Percentiles rank a stretch among this genome's conserved stretches.
Conservation (phyloP, 2,797 vertebrate species). For the Coregonus suidteri region DNA sequence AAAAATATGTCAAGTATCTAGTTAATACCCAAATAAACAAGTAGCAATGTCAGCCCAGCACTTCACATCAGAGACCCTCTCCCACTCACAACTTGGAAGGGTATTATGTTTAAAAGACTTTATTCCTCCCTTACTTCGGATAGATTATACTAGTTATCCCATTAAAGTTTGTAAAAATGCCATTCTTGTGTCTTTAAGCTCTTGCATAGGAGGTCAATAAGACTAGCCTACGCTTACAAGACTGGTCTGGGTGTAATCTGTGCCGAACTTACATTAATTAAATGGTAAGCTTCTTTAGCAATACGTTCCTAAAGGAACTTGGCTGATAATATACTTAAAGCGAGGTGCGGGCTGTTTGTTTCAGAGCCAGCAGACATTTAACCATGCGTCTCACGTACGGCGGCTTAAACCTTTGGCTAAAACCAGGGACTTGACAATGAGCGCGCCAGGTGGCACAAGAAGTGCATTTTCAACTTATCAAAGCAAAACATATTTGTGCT, state of each 20-base stretch:
- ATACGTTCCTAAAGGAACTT: slow-evolving; percentile 96
- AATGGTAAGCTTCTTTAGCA: slow-evolving; percentile 99
- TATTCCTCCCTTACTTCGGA: slow-evolving; percentile 88
- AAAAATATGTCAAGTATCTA: slow-evolving; percentile 48
- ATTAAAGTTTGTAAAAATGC: slow-evolving; percentile 98
- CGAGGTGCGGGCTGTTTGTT: slow-evolving; percentile 89
- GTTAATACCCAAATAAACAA: slow-evolving; percentile 63
- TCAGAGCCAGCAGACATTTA: slow-evolving; percentile 80
- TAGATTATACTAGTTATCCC: slow-evolving; percentile 99
- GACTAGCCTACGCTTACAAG: slow-evolving; percentile 92
- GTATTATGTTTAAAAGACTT: slow-evolving; percentile 93
- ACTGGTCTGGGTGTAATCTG: slow-evolving; percentile 92
- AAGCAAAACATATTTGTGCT: slow-evolving; percentile 67
- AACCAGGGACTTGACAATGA: slow-evolving; percentile 81
- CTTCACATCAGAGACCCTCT: slow-evolving; percentile 79
- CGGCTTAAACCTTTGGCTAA: slow-evolving; percentile 90
- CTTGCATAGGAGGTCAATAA: slow-evolving; percentile 94
- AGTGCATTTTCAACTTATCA: slow-evolving; percentile 70
- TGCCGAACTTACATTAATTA: slow-evolving; percentile 99
- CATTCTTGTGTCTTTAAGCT: slow-evolving; percentile 98
- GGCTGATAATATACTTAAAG: slow-evolving; percentile 98
- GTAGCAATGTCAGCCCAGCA: slow-evolving; percentile 75
- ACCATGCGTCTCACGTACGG: slow-evolving; percentile 88
- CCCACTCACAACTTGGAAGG: slow-evolving; percentile 81
- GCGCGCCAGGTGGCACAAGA: slow-evolving; percentile 60